Percentiles rank a stretch among this genome's conserved stretches.
These are phyloP conservation scores for Halichoerus grypus DNA, from an alignment of 2,113 vertebrate genomes.

Conservation along the genomic window DNA sequence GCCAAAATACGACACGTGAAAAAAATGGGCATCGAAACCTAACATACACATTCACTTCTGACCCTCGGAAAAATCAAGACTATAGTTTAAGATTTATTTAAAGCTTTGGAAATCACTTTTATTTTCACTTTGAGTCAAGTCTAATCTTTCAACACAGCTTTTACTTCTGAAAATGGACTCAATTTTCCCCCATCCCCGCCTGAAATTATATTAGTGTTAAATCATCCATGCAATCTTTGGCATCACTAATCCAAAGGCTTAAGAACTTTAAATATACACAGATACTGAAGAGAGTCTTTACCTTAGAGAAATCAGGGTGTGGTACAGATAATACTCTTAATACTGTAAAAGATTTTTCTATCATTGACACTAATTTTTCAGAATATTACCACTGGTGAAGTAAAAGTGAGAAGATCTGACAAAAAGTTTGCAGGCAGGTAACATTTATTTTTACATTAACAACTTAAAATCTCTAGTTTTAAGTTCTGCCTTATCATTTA, in stretches of 20 bases:
- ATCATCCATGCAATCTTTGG: neutral
- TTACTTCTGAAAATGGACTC: slow-evolving; percentile 53
- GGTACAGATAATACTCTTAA: neutral
- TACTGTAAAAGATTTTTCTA: neutral
- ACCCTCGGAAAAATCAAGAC: neutral
- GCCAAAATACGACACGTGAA: slow-evolving; percentile 17
- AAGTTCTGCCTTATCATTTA: neutral
- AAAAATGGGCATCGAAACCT: neutral
- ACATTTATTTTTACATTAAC: neutral
- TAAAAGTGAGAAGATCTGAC: neutral
- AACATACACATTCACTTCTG: neutral
- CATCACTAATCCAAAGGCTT: neutral
- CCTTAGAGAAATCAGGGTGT: neutral
- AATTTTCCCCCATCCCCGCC: accelerated
- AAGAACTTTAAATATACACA: neutral
- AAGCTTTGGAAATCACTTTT: slow-evolving; percentile 26
- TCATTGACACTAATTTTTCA: neutral
- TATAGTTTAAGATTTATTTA: neutral
- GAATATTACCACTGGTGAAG: neutral
- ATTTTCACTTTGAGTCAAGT: slow-evolving; percentile 57
- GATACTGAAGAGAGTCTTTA: slow-evolving; percentile 6
- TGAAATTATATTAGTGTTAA: slow-evolving; percentile 1
- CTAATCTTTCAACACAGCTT: slow-evolving; percentile 2
- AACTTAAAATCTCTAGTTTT: neutral
- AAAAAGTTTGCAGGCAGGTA: neutral